Conservation (phyloP, 2,888 invertebrate genomes). For the Erebia epiphron region DNA sequence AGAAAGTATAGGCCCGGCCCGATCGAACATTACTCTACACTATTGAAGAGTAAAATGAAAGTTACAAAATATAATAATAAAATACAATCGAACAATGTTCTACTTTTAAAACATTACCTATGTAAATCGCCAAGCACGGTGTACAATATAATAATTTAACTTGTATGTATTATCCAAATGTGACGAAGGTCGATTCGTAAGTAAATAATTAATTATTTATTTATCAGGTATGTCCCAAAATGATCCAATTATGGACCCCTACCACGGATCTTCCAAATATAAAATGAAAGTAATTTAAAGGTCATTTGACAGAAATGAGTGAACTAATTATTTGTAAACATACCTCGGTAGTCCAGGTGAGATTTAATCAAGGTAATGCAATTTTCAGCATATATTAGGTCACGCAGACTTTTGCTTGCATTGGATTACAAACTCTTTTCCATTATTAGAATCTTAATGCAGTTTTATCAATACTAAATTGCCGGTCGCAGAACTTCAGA, state of each 20-base stretch:
- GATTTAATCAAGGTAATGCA: neutral
- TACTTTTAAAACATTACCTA: neutral
- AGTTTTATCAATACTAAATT: slow-evolving; percentile 12
- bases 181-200: neutral
- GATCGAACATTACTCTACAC: neutral
- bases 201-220: neutral
- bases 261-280: neutral
- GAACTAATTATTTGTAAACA: slow-evolving; percentile 31
- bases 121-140: neutral
- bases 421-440: neutral
- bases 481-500: slow-evolving; percentile 5
- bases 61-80: no score
- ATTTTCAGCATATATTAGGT: neutral
- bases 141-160: no score
- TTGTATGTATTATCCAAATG: neutral
- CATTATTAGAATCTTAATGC: neutral
- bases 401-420: neutral
- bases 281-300: neutral
- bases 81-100: neutral
- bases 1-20: neutral
- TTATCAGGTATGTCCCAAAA: neutral
- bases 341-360: slow-evolving; percentile 19
- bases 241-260: neutral
- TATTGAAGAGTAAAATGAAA: neutral
- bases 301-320: slow-evolving; percentile 4